These are phyloP conservation scores for Pinctada fucata DNA, from an alignment of 2,888 invertebrate genomes.

Conservation along the genomic window DNA sequence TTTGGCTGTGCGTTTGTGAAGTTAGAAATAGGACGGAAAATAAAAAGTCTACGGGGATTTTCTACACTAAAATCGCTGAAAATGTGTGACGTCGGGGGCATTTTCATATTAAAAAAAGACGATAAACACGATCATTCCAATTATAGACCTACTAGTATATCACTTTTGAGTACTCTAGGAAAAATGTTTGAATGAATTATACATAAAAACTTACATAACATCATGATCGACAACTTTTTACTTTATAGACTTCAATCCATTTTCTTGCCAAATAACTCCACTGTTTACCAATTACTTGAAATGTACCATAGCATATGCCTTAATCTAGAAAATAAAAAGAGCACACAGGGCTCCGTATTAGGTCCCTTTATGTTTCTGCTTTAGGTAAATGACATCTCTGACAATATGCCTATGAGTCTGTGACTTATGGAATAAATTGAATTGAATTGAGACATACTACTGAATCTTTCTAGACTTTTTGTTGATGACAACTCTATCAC, in stretches of 20 bases:
- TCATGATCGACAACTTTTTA: neutral
- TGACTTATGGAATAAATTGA: too few relatives aligned
- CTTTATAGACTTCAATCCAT: neutral
- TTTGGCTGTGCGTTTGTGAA: too few relatives aligned
- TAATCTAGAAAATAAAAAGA: neutral
- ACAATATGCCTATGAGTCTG: too few relatives aligned
- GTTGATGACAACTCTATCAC: neutral
- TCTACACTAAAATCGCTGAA: too few relatives aligned
- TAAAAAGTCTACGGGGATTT: too few relatives aligned
- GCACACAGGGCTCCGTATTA: neutral
- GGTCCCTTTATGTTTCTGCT: neutral
- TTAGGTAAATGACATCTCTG: neutral
- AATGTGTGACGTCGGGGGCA: too few relatives aligned
- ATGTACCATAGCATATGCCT: neutral
- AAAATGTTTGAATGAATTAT: neutral
- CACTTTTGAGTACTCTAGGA: neutral
- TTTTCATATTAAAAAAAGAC: neutral
- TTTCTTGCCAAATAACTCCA: neutral
- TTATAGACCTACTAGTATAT: conserved; percentile 2
- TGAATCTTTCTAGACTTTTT: neutral
- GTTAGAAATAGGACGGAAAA: too few relatives aligned
- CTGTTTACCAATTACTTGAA: neutral
- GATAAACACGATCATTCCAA: neutral
- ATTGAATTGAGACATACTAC: too few relatives aligned
- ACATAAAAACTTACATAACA: neutral